phyloP scores from a whole-genome alignment of 1,140 invertebrate genomes.

The Acromyrmex echinatior region DNA sequence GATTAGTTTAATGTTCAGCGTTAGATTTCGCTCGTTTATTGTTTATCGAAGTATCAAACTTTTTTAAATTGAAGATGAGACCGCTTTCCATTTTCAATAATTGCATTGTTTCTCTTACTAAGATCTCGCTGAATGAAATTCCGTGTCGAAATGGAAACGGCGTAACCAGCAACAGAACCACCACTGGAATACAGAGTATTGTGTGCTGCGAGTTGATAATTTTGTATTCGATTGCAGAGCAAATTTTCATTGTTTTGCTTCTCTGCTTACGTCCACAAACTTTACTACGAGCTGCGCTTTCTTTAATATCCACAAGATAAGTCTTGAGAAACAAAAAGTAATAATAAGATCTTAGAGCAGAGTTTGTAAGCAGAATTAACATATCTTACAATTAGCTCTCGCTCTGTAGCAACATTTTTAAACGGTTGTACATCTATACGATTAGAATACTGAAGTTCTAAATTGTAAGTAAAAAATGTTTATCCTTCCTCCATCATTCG shows the following conservation, averaged over 20 bases:
- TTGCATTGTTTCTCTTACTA: not conserved
- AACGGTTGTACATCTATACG: no score
- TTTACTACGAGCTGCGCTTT: not conserved
- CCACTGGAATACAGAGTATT: not conserved
- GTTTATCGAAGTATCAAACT: slow-evolving; percentile 15
- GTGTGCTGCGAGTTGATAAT: not conserved
- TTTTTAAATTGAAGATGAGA: slow-evolving; percentile 27
- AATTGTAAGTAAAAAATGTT: no score
- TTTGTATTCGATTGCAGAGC: not conserved
- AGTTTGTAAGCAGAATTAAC: not conserved
- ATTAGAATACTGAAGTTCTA: no score
- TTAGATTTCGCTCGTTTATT: not conserved
- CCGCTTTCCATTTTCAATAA: not conserved
- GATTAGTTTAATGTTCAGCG: not conserved
- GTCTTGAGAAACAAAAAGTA: not conserved
- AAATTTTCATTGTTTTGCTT: not conserved
- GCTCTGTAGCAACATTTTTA: no score
- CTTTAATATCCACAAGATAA: not conserved
- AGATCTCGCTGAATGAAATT: not conserved
- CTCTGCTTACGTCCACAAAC: not conserved
- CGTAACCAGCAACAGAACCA: not conserved
- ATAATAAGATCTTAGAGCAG: not conserved
- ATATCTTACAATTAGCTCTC: no score
- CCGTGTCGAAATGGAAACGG: not conserved
- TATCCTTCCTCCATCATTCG: no score